Percentiles rank a stretch among this genome's conserved stretches.
Conservation (phyloP, 2,888 invertebrate genomes). For the Hydraecia micacea region DNA sequence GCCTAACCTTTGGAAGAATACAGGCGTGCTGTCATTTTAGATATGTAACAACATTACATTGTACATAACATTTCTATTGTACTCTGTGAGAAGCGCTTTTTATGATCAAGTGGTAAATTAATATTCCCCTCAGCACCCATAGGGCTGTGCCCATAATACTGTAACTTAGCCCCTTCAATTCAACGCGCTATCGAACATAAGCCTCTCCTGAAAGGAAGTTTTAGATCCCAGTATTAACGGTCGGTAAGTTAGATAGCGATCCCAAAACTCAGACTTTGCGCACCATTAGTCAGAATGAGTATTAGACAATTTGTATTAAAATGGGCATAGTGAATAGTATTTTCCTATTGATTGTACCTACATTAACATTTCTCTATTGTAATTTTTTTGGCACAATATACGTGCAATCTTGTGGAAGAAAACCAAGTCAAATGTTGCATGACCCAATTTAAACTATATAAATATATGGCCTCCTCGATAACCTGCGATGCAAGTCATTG, state of each 20-base stretch:
- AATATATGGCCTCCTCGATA: constrained; percentile 14
- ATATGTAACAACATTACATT: too few species aligned
- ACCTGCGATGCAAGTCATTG: neutral
- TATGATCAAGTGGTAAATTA: neutral
- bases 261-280: constrained; percentile 43
- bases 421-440: neutral
- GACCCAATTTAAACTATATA: neutral
- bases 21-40: too few species aligned
- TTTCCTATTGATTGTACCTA: constrained; percentile 9
- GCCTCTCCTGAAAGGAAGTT: constrained; percentile 44
- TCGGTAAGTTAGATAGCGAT: constrained; percentile 39
- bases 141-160: neutral
- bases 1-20: neutral
- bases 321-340: constrained; percentile 7
- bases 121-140: neutral
- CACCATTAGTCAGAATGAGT: constrained; percentile 38
- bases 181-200: constrained; percentile 40
- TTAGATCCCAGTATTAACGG: constrained; percentile 41
- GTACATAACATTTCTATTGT: neutral
- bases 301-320: constrained; percentile 49
- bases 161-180: constrained; percentile 31
- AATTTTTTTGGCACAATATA: constrained; percentile 19
- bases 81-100: neutral
- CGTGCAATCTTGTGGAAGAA: neutral
- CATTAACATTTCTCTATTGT: constrained; percentile 11